These are phyloP conservation scores for Cliona cf. orientalis DNA, from an alignment of 37 sponge, comb jelly and placozoan genomes.

Conservation along the genomic window DNA sequence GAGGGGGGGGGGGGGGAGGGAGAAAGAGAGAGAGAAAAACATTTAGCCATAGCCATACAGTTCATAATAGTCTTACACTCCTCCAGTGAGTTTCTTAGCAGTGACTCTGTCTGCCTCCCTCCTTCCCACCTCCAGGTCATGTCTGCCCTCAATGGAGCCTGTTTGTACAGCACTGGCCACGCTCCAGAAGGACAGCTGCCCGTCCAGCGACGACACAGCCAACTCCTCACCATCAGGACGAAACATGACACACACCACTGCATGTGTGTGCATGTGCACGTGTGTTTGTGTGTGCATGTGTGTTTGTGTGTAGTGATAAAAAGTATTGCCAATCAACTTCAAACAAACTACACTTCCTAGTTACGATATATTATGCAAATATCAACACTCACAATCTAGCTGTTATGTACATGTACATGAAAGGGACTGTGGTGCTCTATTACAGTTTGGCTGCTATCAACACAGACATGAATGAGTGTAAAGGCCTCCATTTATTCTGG, in stretches of 20 bases:
- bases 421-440: neutral
- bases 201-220: constrained; percentile 92
- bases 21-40: neutral
- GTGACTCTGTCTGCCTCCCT: constrained; percentile 81
- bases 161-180: constrained; percentile 48
- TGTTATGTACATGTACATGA: neutral
- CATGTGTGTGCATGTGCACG: neutral
- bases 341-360: too few relatives aligned
- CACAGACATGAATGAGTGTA: neutral
- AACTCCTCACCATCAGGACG: constrained; percentile 82
- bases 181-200: constrained; percentile 87
- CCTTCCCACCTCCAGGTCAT: constrained; percentile 88
- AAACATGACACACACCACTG: constrained; percentile 67
- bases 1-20: neutral
- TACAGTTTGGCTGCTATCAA: too few relatives aligned
- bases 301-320: neutral
- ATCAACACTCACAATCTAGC: neutral
- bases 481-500: neutral
- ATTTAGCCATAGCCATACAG: neutral
- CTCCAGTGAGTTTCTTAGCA: constrained; percentile 70
- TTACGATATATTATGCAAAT: too few relatives aligned
- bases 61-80: constrained; percentile 33
- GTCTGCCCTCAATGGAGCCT: constrained; percentile 87
- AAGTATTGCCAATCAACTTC: too few relatives aligned
- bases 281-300: neutral